Conservation (phyloP, 2,888 invertebrate species). For the Apamea epomidion region DNA sequence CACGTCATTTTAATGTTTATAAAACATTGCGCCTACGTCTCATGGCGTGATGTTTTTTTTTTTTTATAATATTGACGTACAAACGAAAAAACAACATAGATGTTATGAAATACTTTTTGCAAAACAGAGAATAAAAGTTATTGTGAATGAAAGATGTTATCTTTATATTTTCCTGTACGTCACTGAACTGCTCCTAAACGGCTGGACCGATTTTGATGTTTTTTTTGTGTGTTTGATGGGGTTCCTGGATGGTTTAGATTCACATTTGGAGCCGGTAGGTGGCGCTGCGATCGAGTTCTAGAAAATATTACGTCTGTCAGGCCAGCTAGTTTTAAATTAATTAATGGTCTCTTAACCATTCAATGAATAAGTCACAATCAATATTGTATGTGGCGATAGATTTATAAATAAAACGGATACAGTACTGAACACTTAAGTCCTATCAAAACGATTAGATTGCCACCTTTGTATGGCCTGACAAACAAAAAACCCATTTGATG, state of each 20-base stretch:
- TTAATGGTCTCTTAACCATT: neutral
- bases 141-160: neutral
- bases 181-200: neutral
- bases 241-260: neutral
- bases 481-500: slow-evolving; percentile 41
- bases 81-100: neutral
- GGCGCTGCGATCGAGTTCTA: neutral
- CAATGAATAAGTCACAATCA: neutral
- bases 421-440: neutral
- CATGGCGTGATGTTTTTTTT: slow-evolving; percentile 8
- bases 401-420: slow-evolving; percentile 1
- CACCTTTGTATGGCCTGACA: slow-evolving; percentile 7
- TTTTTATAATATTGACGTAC: slow-evolving; percentile 3
- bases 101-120: neutral
- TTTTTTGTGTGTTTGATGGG: neutral
- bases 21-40: slow-evolving; percentile 37
- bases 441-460: slow-evolving; percentile 39
- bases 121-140: neutral
- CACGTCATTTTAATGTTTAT: slow-evolving; percentile 51
- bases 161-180: neutral
- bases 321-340: too few relatives aligned
- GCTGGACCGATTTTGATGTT: neutral
- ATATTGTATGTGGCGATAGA: neutral
- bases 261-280: neutral
- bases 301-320: too few relatives aligned